Evolutionary conservation across 2,888 invertebrate genomes (phyloP), one percentile per base, ranked within the genome.

Genomic region (Therioaphis trifolii): DNA sequence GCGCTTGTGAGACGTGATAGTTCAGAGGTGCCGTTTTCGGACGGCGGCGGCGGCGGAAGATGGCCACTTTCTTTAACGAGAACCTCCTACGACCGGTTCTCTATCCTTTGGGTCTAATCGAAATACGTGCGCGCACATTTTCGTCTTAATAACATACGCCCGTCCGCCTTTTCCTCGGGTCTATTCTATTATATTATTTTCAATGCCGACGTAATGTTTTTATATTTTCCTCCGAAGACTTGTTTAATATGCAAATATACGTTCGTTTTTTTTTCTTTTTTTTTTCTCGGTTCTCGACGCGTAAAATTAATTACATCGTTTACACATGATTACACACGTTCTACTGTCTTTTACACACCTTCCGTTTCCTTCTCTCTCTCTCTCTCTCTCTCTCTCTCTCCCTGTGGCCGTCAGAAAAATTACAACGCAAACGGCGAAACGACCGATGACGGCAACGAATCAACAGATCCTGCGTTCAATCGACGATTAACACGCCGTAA

Each of bases 301-400:
- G 75, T 75, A 52, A 78, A 78, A 78, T 78, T 78, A 68, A 78
- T 78, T 68, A 78, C 78, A 77, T 75, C 78, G 68, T 68, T 78
- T 78, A 78, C 68, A 63, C 66, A 11, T 66, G 58, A 75, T 75
- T 75, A 58, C 58, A 61, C 58, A 11, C 40, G 24, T n/a, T n/a
- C n/a, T n/a, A n/a, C n/a, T n/a, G n/a, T n/a, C n/a, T n/a, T n/a
- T n/a, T n/a, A n/a, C n/a, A n/a, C n/a, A n/a, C n/a, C n/a, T n/a
- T n/a, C 18, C 9, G 49, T 18, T 18, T 4, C 49, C 46, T 46
- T 14, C 2, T 14, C 15, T 2, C 7, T 2, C n/a, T 21, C 4
- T 27, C 24, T 71, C n/a, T 46, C 43, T 0, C 55, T 35, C 21
- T 71, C 49, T 4, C n/a, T 2, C 29, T 29, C 52, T 27, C 29